Percentiles rank a stretch among this genome's conserved stretches.
phyloP scores from a whole-genome alignment of 2,797 vertebrate genomes.

The Antennarius maculatus region DNA sequence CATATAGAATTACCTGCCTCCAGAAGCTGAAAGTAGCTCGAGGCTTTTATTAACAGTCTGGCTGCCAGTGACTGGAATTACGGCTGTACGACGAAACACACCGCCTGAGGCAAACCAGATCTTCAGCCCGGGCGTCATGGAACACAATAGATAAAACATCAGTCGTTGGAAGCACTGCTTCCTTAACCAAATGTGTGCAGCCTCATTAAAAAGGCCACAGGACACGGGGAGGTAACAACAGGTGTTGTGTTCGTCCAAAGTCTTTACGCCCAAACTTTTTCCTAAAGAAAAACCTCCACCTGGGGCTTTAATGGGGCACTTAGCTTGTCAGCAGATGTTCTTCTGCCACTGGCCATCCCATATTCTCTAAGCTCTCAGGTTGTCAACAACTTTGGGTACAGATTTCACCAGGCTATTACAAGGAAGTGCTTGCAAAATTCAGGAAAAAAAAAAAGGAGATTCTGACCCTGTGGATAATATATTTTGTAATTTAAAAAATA shows the following conservation, averaged over 20 bases:
- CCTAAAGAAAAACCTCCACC: constrained; percentile 22
- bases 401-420: constrained; percentile 43
- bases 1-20: constrained; percentile 34
- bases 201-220: constrained; percentile 24
- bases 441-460: constrained; percentile 27
- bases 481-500: constrained; percentile 64
- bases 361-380: constrained; percentile 51
- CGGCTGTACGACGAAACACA: constrained; percentile 38
- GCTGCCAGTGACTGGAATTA: constrained; percentile 50
- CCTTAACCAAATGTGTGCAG: constrained; percentile 37
- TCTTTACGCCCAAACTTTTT: neutral
- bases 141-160: constrained; percentile 55
- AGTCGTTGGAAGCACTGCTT: constrained; percentile 36
- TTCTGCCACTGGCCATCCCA: constrained; percentile 41
- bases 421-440: constrained; percentile 53
- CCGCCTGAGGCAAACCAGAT: constrained; percentile 58
- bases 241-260: neutral
- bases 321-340: constrained; percentile 27
- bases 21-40: constrained; percentile 29
- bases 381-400: constrained; percentile 48
- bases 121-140: constrained; percentile 49
- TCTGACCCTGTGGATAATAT: constrained; percentile 50
- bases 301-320: constrained; percentile 33
- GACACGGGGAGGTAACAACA: constrained; percentile 15
- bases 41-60: constrained; percentile 46